Base-by-base conservation (phyloP, 2,888 invertebrate genomes). In the Tiphia femorata region DNA sequence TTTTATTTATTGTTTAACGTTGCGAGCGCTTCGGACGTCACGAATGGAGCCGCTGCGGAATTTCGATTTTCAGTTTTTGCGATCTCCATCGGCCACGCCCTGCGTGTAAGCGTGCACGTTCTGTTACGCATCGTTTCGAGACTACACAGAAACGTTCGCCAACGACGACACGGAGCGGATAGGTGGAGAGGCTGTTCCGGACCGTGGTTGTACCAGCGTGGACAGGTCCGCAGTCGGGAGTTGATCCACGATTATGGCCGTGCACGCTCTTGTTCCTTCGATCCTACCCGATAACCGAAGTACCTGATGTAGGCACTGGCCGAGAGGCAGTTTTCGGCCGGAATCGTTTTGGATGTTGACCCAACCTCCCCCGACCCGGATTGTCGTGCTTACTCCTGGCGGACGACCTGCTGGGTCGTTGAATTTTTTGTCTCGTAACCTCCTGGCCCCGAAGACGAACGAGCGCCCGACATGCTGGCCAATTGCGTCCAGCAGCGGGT, bases 211-310 rank as follows among this genome's bases (percentile, higher is more conserved):
- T 57, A 62, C 56, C 58, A 41, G 58, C 60, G 62, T 48, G 64
- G 64, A 70, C 61, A 62, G 65, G 61, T 69, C 33, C 70, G 66
- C 65, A 62, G 71, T 58, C 73, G 68, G 66, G 67, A 72, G 69
- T 76, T 77, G 77, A 77, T 78, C 74, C 73, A 78, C 70, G 77
- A 73, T 78, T 78, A 78, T 77, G 63, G 73, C 66, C 66, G 57
- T 57, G 52, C 62, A 66, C 68, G 68, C 75, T 70, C 75, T 77
- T 75, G 76, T 77, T 71, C 68, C 58, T 65, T 60, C 64, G 74
- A 76, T 77, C 66, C 49, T 64, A 55, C 62, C 67, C 66, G 76
- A 76, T 75, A 73, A 75, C 71, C 69, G 58, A 55, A 59, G 67
- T 63, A 64, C 63, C 58, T 46, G 64, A 52, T 51, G 52, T 49